Conservation (phyloP, 37 sponge, comb jelly and placozoan genomes). For the Beroe forskalii region DNA sequence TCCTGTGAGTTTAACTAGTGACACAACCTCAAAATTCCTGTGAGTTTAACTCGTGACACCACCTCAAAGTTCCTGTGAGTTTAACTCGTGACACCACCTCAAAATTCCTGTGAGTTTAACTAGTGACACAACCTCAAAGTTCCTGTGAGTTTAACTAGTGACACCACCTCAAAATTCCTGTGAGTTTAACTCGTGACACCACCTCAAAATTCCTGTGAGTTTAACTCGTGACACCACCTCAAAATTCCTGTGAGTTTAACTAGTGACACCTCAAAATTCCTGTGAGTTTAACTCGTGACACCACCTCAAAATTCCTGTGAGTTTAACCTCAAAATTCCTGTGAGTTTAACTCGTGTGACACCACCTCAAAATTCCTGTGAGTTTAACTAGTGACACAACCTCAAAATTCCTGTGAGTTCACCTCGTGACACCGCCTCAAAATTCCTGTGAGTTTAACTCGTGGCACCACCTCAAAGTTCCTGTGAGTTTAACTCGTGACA, state of each 20-base stretch:
- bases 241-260: background rate
- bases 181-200: background rate
- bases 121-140: background rate
- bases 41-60: background rate
- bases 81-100: background rate
- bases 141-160: background rate
- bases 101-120: background rate
- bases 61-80: conserved; percentile 17
- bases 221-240: background rate
- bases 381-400: too few species aligned
- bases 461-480: background rate
- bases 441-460: background rate
- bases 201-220: conserved; percentile 20
- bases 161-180: conserved; percentile 4
- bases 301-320: conserved; percentile 19
- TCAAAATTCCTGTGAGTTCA: background rate
- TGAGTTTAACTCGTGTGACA: background rate
- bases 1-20: background rate
- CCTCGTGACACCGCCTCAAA: background rate
- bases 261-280: too few species aligned
- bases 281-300: background rate
- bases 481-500: background rate
- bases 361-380: conserved; percentile 19
- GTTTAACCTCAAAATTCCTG: too few species aligned
- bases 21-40: conserved; percentile 17